These are phyloP conservation scores for Spheniscus humboldti DNA, from an alignment of 2,797 vertebrate genomes.

Conservation along the genomic window DNA sequence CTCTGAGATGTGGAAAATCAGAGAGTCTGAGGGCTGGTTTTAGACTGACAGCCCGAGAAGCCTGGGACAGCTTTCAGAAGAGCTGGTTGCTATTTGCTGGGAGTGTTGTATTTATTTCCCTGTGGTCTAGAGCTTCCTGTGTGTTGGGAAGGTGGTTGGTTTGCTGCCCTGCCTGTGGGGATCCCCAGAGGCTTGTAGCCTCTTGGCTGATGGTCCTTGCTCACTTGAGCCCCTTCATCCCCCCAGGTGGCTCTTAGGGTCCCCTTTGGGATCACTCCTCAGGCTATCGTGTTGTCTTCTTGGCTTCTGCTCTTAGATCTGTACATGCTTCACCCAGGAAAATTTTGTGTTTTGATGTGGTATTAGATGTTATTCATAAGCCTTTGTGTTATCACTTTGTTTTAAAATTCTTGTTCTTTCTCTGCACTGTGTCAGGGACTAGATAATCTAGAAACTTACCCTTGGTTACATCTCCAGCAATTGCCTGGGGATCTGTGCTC, in stretches of 20 bases:
- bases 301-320: background rate
- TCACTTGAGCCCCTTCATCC: background rate
- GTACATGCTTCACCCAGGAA: background rate
- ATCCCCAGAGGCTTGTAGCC: background rate
- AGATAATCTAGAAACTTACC: background rate
- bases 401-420: background rate
- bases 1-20: too few species aligned
- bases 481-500: background rate
- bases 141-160: too few species aligned
- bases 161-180: too few species aligned
- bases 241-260: background rate
- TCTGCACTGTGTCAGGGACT: background rate
- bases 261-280: background rate
- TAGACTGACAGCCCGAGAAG: too few species aligned
- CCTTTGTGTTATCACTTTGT: background rate
- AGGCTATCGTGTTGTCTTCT: background rate
- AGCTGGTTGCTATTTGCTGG: too few species aligned
- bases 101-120: too few species aligned
- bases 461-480: background rate
- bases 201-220: background rate
- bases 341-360: background rate
- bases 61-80: too few species aligned
- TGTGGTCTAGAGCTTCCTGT: too few species aligned
- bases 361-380: background rate
- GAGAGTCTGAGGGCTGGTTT: too few species aligned